Evolutionary conservation across 2,797 vertebrate species (phyloP), one percentile per base, ranked within the genome.

Genomic region (Scomberomorus guttatus): DNA sequence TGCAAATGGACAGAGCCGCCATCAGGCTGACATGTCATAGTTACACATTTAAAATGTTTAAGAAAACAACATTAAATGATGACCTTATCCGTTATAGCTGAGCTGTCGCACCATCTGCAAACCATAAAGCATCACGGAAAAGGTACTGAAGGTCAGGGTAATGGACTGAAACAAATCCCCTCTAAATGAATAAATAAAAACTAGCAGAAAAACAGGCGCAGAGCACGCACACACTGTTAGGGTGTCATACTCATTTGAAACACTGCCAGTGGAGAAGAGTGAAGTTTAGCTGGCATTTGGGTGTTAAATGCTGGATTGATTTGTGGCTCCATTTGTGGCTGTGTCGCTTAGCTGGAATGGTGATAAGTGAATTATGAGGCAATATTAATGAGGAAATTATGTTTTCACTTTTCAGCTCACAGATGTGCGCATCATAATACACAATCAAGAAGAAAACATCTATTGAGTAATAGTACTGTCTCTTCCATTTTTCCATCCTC

Each of bases 81-180:
- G 22, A 61, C 64, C 51, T 63, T 68, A 27, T 71, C 20, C 20
- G 69, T 83, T 39, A 63, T 44, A 54, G 13, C 29, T 50, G 57
- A 74, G 62, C 64, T 25, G 50, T 17, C 57, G 44, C 46, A 54
- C 80, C 84, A 79, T 81, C 81, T 85, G 84, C 52, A 3, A 68
- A 62, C 39, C 14, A 58, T 60, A 76, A 72, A 74, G 59, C 76
- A 42, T 65, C 18, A 18, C 12, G 44, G 22, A 57, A 57, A 52
- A 56, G 4, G 24, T 6, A 12, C 17, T 66, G 72, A 73, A 82
- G 76, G 78, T 75, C 18, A 51, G 65, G n/a, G 44, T 76, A 83
- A 85, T 81, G 67, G 61, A 71, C 70, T 62, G 81, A 79, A 79
- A 84, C 82, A 63, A 77, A 79, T 17, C 24, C 29, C 48, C 27